Evolutionary conservation across 2,797 vertebrate species (phyloP).

Genomic region (Spatula clypeata): DNA sequence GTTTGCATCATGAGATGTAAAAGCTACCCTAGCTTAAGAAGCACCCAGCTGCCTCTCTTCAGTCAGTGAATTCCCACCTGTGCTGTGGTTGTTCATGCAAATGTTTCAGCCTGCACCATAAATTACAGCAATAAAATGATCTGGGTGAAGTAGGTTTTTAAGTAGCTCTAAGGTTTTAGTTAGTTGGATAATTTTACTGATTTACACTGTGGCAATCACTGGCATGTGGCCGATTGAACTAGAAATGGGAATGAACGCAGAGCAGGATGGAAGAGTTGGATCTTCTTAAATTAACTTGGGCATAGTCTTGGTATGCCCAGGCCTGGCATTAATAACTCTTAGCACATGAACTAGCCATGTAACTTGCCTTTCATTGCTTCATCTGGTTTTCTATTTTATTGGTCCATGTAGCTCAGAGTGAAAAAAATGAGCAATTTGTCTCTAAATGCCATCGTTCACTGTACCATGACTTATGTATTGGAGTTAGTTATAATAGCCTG

Average conservation of each 20-base stretch:
- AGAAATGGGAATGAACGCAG: not conserved
- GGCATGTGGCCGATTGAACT: not conserved
- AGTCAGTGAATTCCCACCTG: not conserved
- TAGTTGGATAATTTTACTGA: not conserved
- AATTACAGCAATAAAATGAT: not conserved
- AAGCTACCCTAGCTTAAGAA: slow-evolving; percentile 10
- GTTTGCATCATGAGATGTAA: not conserved
- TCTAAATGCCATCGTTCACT: not conserved
- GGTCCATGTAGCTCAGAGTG: not conserved
- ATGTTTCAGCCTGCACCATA: not conserved
- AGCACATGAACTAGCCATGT: not conserved
- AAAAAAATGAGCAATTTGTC: not conserved
- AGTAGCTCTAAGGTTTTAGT: not conserved
- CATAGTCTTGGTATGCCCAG: not conserved
- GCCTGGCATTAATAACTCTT: not conserved
- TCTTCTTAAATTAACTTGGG: not conserved
- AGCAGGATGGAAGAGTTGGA: not conserved
- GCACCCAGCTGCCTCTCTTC: not conserved
- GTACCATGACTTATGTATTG: not conserved
- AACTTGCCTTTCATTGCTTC: not conserved
- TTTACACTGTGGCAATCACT: not conserved
- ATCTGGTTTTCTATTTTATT: not conserved
- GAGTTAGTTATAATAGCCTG: not conserved
- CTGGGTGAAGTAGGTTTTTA: not conserved
- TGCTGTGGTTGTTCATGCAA: not conserved